Base-by-base conservation (phyloP, 2,888 invertebrate species). In the Pollenia amentaria region DNA sequence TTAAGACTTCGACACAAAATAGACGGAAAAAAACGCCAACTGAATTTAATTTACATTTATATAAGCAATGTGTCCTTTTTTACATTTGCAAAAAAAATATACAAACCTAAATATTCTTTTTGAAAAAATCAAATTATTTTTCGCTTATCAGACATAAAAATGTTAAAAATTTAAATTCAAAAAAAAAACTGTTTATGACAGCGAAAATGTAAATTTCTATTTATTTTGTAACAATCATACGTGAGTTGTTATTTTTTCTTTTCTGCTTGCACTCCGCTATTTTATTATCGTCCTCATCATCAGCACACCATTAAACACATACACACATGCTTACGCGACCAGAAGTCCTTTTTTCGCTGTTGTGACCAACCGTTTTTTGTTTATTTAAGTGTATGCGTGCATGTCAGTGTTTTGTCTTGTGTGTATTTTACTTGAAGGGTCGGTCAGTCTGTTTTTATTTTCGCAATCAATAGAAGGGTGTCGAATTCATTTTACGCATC, bases 141-240 rank as follows among this genome's bases (percentile, higher is more conserved):
- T 62, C 65, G 75, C 78, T 86, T 86, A 82, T 65, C 82, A 51
- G 11, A 69, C 60, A 67, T 21, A 85, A 85, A 85, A 85, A 82
- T 86, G 82, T 42, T 57, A 44, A 82, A 82, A 78, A 78, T 70
- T 79, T 62, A 11, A 73, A 77, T 60, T 75, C 65, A 18, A 57
- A 3, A 18, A 57, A 3, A 82, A 87, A 87, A 87, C 87, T 87
- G 87, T 87, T 87, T 87, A 87, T 87, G 87, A 87, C 87, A 87
- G 87, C 87, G 84, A 87, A 87, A 73, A 87, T 87, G 87, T 80
- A 87, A 87, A 87, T 87, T 87, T 87, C 84, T 87, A 87, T 87
- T 87, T 87, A 80, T 81, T 87, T 87, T 87, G 87, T 77, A 87
- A 87, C 87, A 77, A 81, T 84, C 87, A 84, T 84, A 84, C 40